A percentile compares a stretch with the other conserved stretches of the same genome.
Conservation (phyloP, 2,888 invertebrate genomes). For the Parnassius glacialis region DNA sequence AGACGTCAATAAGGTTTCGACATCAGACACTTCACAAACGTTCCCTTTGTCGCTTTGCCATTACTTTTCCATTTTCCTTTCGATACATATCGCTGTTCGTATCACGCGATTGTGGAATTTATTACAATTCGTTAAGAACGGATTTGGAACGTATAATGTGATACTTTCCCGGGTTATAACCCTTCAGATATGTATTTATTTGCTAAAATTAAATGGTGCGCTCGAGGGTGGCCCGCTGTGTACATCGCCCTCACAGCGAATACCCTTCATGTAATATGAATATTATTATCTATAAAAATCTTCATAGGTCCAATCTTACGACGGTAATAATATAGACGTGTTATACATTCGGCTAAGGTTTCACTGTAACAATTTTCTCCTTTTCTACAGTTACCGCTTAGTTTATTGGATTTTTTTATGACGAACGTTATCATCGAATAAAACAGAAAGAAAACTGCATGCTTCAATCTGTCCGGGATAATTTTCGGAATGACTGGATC, state of each 20-base stretch:
- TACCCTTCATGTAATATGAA: conserved; percentile 22
- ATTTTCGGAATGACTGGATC: no score
- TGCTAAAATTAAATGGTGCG: conserved; percentile 27
- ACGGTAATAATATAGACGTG: conserved; percentile 2
- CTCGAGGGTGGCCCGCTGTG: conserved; percentile 28
- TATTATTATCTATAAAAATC: conserved; percentile 20
- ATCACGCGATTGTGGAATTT: conserved; percentile 3
- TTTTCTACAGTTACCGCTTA: neutral
- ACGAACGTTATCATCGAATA: no score
- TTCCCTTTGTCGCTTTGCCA: conserved; percentile 9
- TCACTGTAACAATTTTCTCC: neutral
- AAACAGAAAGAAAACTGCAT: no score
- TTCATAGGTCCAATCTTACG: conserved; percentile 3
- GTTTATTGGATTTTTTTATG: neutral
- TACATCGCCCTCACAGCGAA: conserved; percentile 27
- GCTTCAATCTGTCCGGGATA: no score
- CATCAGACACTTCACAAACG: conserved; percentile 9
- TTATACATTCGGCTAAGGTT: conserved; percentile 5
- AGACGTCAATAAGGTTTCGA: conserved; percentile 11
- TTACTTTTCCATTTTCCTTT: conserved; percentile 8
- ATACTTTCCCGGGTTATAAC: conserved; percentile 13
- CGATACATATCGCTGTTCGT: neutral
- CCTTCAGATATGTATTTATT: conserved; percentile 13
- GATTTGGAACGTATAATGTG: conserved; percentile 2
- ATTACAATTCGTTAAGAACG: conserved; percentile 5